Percentiles rank a stretch among this genome's conserved stretches.
phyloP scores from a whole-genome alignment of 2,888 invertebrate species.

The Thecophora atra region DNA sequence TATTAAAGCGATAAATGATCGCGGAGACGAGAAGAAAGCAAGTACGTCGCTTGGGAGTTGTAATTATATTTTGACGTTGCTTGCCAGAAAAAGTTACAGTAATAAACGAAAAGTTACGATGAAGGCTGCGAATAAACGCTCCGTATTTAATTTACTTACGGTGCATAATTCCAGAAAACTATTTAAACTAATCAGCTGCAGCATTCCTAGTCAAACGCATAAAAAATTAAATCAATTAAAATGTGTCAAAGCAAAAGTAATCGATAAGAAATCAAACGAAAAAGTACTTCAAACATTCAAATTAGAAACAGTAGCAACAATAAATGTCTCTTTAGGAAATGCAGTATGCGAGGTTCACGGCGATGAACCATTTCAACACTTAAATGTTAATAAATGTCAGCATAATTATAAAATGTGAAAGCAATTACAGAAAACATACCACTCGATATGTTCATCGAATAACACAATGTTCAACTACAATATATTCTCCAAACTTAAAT shows the following conservation, averaged over 20 bases:
- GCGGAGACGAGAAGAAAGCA: neutral
- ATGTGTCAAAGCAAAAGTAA: slow-evolving; percentile 27
- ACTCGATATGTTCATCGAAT: neutral
- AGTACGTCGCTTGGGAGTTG: neutral
- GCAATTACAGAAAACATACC: slow-evolving; percentile 11
- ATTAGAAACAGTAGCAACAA: slow-evolving; percentile 16
- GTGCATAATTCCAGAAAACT: slow-evolving; percentile 4
- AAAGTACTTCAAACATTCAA: neutral
- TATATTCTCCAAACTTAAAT: slow-evolving; percentile 19
- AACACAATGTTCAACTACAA: slow-evolving; percentile 18
- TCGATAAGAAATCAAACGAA: neutral
- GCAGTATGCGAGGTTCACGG: slow-evolving; percentile 11
- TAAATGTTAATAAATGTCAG: slow-evolving; percentile 11
- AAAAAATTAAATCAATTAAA: slow-evolving; percentile 6
- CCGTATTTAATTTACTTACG: neutral
- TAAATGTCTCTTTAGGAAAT: slow-evolving; percentile 16
- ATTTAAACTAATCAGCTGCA: slow-evolving; percentile 35
- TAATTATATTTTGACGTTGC: neutral
- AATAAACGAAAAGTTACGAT: neutral
- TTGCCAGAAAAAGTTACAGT: no score
- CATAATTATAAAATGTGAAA: no score
- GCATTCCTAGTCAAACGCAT: slow-evolving; percentile 44
- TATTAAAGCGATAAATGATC: neutral
- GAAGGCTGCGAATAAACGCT: neutral
- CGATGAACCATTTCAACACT: neutral